Evolutionary conservation across 2,113 vertebrate species (phyloP).

Genomic region (Emydocephalus ijimae): DNA sequence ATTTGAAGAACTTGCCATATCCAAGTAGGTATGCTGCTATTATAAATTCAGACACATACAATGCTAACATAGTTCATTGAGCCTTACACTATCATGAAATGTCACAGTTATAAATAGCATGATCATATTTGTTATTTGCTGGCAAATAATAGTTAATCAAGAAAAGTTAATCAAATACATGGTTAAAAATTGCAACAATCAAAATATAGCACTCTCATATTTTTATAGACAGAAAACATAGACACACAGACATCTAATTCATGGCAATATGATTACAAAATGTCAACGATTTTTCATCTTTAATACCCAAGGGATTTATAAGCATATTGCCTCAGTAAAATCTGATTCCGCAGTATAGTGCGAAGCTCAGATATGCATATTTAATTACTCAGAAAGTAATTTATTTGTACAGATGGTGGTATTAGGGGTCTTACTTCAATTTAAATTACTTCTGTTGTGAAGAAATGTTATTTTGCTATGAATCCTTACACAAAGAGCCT

Average conservation of each 20-base stretch:
- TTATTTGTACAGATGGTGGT: conserved; percentile 76
- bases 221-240: neutral
- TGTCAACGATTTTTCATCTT: conserved; percentile 66
- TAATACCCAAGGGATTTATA: conserved; percentile 76
- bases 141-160: conserved; percentile 63
- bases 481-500: conserved; percentile 65
- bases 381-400: conserved; percentile 78
- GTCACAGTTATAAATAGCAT: conserved; percentile 51
- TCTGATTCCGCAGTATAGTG: conserved; percentile 75
- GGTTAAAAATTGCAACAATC: conserved; percentile 43
- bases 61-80: conserved; percentile 41
- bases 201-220: neutral
- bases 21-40: conserved; percentile 38
- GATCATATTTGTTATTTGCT: conserved; percentile 48
- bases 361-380: conserved; percentile 76
- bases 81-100: conserved; percentile 42
- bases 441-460: conserved; percentile 70
- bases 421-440: conserved; percentile 75
- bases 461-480: conserved; percentile 60
- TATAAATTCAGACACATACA: conserved; percentile 55
- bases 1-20: conserved; percentile 53
- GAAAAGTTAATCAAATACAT: conserved; percentile 63
- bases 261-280: conserved; percentile 61
- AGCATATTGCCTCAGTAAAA: conserved; percentile 76
- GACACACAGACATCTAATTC: conserved; percentile 52